Evolutionary conservation across 1,140 invertebrate genomes (phyloP), one percentile per base, ranked within the genome.

Genomic region (Bilobella aurantiaca): DNA sequence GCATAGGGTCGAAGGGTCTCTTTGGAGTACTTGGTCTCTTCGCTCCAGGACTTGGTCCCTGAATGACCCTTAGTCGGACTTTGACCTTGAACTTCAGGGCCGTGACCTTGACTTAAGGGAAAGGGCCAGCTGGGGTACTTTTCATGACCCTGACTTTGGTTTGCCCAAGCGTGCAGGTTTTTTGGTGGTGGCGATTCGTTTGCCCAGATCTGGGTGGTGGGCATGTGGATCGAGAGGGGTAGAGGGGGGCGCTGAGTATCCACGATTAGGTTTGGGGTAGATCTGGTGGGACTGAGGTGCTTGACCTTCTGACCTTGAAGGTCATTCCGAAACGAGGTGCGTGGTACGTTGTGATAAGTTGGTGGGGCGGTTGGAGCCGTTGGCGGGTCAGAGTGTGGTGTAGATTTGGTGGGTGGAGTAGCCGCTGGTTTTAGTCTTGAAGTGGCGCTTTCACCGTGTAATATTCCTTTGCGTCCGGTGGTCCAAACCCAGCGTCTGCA

Each of bases 111-210:
- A 70, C 8, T 71, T 69, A 16, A 69, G 75, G 73, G 79, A 77
- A 84, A 82, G 14, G 87, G 87, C 87, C 88, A 89, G 47, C 86
- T 88, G 1, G 88, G 87, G 74, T 86, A 88, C 73, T 89, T 89
- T 76, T 89, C 88, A 80, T 90, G 88, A 64, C 84, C 86, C 49
- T 42, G 37, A 42, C n/a, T 42, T 42, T 42, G 37, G n/a, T 42
- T 12, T 42, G n/a, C 37, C n/a, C n/a, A n/a, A 42, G 37, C 8
- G 37, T 42, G 8, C 37, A 8, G 37, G 37, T n/a, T n/a, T 42
- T 42, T 42, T 42, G 37, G 37, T 42, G 8, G 8, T n/a, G 37
- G 37, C 37, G 37, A 12, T 42, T 42, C n/a, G n/a, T 8, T 42
- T 12, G n/a, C 37, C n/a, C 8, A n/a, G 37, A 8, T 42, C n/a